A percentile compares a stretch with the other conserved stretches of the same genome.
Conservation (phyloP, 2,797 vertebrate species). For the Pseudomugil tenellus region DNA sequence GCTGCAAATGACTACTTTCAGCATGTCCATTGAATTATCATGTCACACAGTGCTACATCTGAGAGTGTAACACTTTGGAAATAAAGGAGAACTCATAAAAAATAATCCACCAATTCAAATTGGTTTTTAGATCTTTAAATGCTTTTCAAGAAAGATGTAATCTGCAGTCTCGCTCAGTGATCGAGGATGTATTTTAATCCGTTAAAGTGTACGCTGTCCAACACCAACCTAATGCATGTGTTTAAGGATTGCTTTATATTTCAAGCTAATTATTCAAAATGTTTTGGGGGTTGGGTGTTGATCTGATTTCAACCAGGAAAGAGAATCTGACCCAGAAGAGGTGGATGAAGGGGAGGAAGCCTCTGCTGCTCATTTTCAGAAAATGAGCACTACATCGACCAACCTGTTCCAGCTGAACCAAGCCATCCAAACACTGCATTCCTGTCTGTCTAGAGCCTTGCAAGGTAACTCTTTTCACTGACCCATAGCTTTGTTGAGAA, state of each 20-base stretch:
- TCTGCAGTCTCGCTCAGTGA: not conserved
- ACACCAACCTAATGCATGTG: constrained; percentile 6
- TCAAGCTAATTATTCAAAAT: not conserved
- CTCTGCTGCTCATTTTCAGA: constrained; percentile 67
- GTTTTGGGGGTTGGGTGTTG: constrained; percentile 14
- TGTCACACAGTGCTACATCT: not conserved
- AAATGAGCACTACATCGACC: constrained; percentile 65
- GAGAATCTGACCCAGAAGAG: constrained; percentile 46
- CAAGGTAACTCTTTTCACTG: constrained; percentile 79
- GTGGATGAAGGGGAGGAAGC: constrained; percentile 49
- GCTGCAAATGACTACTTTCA: constrained; percentile 12
- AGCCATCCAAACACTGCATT: constrained; percentile 80
- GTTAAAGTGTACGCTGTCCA: not conserved
- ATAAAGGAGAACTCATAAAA: not conserved
- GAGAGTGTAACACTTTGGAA: not conserved
- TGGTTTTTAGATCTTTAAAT: not conserved
- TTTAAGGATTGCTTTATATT: constrained; percentile 10
- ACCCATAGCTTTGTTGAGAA: not conserved
- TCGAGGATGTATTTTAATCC: not conserved
- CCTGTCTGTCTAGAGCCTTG: constrained; percentile 72
- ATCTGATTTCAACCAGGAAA: constrained; percentile 74
- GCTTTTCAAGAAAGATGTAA: not conserved
- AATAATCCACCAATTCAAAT: not conserved
- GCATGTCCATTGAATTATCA: not conserved
- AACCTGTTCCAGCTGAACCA: constrained; percentile 84